Conservation (phyloP, 1,140 invertebrate species). For the Drosophila orena region DNA sequence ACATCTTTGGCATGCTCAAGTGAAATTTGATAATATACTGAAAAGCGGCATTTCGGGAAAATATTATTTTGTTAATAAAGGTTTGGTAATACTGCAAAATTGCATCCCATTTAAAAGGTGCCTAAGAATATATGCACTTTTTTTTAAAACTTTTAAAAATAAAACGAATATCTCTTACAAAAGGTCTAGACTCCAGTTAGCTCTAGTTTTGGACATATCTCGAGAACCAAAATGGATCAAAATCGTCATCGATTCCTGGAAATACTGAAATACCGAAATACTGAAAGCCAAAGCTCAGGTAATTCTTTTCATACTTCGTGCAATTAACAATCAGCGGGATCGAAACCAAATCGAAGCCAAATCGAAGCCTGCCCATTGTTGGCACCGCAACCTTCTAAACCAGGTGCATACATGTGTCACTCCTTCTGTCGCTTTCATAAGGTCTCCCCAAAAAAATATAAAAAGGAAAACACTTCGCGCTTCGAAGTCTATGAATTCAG, state of each 20-base stretch:
- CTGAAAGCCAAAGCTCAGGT: neutral
- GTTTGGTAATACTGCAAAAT: too few species aligned
- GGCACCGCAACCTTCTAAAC: slow-evolving; percentile 65
- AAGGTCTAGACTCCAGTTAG: neutral
- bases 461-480: slow-evolving; percentile 56
- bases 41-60: too few species aligned
- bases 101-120: too few species aligned
- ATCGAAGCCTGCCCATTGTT: slow-evolving; percentile 55
- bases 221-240: neutral
- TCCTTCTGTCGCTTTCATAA: slow-evolving; percentile 74
- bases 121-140: too few species aligned
- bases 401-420: slow-evolving; percentile 83
- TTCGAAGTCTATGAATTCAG: slow-evolving; percentile 66
- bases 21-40: neutral
- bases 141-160: too few species aligned
- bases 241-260: slow-evolving; percentile 9
- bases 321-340: slow-evolving; percentile 40
- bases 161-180: too few species aligned
- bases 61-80: too few species aligned
- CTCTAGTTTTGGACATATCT: neutral
- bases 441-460: slow-evolving; percentile 35
- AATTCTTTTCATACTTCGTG: slow-evolving; percentile 9
- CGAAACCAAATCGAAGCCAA: slow-evolving; percentile 45
- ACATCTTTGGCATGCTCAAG: neutral
- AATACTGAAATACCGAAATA: too few species aligned